Evolutionary conservation across 2,888 invertebrate species (phyloP).

Genomic region (Rhynchonema sp.): DNA sequence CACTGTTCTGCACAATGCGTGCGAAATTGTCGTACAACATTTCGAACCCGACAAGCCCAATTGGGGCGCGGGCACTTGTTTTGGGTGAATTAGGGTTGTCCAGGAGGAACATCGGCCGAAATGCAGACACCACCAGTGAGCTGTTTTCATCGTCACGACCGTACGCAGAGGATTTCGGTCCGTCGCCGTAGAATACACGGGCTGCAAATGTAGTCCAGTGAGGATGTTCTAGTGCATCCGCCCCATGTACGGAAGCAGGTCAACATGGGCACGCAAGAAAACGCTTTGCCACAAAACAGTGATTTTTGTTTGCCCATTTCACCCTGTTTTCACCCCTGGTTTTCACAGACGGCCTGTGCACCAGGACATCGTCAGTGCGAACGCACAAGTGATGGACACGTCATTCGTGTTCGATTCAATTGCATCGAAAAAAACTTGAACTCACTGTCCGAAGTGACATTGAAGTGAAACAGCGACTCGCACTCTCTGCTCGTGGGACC

Average conservation of each 20-base stretch:
- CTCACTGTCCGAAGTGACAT: slow-evolving; percentile 9
- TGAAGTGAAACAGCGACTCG: neutral
- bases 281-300: too few species aligned
- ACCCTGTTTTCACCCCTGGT: too few species aligned
- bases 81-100: neutral
- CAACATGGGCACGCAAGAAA: too few species aligned
- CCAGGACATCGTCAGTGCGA: too few species aligned
- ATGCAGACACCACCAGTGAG: slow-evolving; percentile 20
- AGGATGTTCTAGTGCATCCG: too few species aligned
- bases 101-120: slow-evolving; percentile 9
- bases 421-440: too few species aligned
- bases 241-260: too few species aligned
- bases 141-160: slow-evolving; percentile 20
- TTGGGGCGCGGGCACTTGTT: slow-evolving; percentile 11
- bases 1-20: slow-evolving; percentile 14
- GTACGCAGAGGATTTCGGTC: slow-evolving; percentile 15
- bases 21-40: slow-evolving; percentile 22
- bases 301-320: too few species aligned
- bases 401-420: too few species aligned
- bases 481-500: neutral
- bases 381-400: too few species aligned
- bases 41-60: slow-evolving; percentile 23
- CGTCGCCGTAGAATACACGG: slow-evolving; percentile 19
- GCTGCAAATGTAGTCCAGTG: slow-evolving; percentile 13
- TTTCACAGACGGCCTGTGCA: too few species aligned